A percentile compares a stretch with the other conserved stretches of the same genome.
These are phyloP conservation scores for Theonella swinhoei DNA, from an alignment of 37 sponge, comb jelly and placozoan genomes.

Conservation along the genomic window DNA sequence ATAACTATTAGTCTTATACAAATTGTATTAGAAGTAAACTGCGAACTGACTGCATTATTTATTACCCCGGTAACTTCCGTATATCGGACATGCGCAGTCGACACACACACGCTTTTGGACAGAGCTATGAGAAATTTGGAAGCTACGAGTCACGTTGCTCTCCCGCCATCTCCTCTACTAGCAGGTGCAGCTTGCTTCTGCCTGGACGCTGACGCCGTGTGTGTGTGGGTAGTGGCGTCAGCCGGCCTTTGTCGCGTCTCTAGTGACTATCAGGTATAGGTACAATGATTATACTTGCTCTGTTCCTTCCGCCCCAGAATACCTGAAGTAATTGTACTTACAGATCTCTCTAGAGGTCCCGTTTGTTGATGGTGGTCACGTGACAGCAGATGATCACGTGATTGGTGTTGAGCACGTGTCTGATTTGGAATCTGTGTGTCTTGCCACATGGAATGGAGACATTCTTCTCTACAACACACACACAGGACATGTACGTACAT, in stretches of 20 bases:
- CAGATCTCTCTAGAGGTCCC: background rate
- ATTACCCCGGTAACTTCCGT: too few species aligned
- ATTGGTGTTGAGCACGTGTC: constrained; percentile 70
- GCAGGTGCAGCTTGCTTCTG: constrained; percentile 35
- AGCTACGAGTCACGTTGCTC: constrained; percentile 18
- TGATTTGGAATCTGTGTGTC: constrained; percentile 77
- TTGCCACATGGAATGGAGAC: constrained; percentile 78
- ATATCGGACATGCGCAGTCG: too few species aligned
- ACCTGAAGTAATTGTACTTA: too few species aligned
- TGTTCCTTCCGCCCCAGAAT: background rate
- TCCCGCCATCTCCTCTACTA: constrained; percentile 21
- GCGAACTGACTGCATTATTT: background rate
- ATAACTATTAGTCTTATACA: too few species aligned
- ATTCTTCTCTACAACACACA: constrained; percentile 53
- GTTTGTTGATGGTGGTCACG: constrained; percentile 21
- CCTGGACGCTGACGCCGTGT: constrained; percentile 56
- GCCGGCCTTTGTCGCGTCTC: constrained; percentile 42
- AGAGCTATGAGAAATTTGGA: constrained; percentile 43
- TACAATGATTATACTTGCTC: too few species aligned
- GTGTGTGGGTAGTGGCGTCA: constrained; percentile 55
- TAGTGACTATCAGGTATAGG: background rate
- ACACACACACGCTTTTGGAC: too few species aligned
- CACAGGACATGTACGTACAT: constrained; percentile 39
- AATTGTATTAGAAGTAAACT: background rate
- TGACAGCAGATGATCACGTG: constrained; percentile 48